Base-by-base conservation (phyloP, 2,888 invertebrate genomes). In the Tetanocera ferruginea region DNA sequence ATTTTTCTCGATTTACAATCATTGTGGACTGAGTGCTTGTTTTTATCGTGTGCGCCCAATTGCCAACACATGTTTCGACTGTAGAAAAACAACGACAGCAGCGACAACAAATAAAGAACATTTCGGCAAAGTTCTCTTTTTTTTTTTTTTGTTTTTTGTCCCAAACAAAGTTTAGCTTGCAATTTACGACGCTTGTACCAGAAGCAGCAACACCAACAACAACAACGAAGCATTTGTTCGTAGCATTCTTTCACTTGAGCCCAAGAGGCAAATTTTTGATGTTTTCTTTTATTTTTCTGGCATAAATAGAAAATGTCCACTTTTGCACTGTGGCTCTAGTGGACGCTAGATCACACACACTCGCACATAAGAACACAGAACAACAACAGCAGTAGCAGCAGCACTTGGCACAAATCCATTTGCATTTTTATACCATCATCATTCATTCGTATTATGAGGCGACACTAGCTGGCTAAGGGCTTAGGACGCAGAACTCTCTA, bases 361-460 rank as follows among this genome's bases (percentile, higher is more conserved):
- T 31, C 57, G 11, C 73, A 76, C 55, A 55, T 5, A 17, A 14
- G 17, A n/a, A 19, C 49, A 43, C 23, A 34, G n/a, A n/a, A n/a
- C 19, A 64, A 51, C 19, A 8, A 6, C 34, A 19, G n/a, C 23
- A n/a, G 57, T 8, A 64, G 31, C 34, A 34, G 43, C 55, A 37
- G 34, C 78, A 78, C 76, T 80, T 78, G 75, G 75, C 75, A 67
- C 67, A 77, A 77, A 73, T 80, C 79, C 80, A 82, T 82, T 82
- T 82, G 81, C 81, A 81, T 81, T 81, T 81, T 79, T 72, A 78
- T 81, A 80, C 80, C 80, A 80, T 81, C 80, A 79, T 81, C 81
- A 82, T 80, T 81, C 82, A 81, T 82, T 80, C 73, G 77, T 57
- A 77, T 82, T 81, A 80, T 80, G 77, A 62, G 77, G 74, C 74